Evolutionary conservation across 2,888 invertebrate genomes (phyloP), one percentile per base, ranked within the genome.

Genomic region (Rhorus exstirpatorius): DNA sequence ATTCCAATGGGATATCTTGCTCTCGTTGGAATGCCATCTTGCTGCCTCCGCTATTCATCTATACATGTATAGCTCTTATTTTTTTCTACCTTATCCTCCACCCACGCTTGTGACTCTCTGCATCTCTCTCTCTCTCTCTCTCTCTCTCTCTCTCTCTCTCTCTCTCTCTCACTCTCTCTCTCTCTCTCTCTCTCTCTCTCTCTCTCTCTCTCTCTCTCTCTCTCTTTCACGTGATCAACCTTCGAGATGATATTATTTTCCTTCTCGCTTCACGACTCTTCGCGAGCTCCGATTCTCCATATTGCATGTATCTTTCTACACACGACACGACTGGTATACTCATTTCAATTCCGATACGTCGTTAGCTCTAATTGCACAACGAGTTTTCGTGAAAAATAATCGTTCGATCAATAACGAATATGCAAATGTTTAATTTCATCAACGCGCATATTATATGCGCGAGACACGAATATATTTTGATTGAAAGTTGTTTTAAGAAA

Each of bases 11-110:
- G 74, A 88, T 35, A 49, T 88, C 87, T 89, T 89, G 86, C 84
- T 89, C 87, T 88, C 87, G 86, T 88, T 89, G 89, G 88, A 87
- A 89, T 90, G 84, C 88, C 89, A 86, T 86, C 83, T 85, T 84
- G 85, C 83, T 86, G 78, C 84, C 83, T 83, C 60, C 63, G 44
- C 44, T 19, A 41, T 67, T 14, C 17, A 51, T 60, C 63, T 61
- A 24, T 26, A 24, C 24, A n/a, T 44, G 14, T 41, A 35, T 35
- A 41, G 61, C 41, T 41, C 53, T 17, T 14, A 10, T 46, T 65
- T 26, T 65, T 60, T 72, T 76, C 75, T 78, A 61, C 26, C 78
- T 71, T 77, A 63, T 71, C 79, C 72, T 55, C 67, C 68, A 68
- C 81, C 83, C 51, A 67, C 63, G 46, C 70, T 49, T 46, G 49